phyloP scores from a whole-genome alignment of 2,888 invertebrate species.

The Celastrina argiolus region DNA sequence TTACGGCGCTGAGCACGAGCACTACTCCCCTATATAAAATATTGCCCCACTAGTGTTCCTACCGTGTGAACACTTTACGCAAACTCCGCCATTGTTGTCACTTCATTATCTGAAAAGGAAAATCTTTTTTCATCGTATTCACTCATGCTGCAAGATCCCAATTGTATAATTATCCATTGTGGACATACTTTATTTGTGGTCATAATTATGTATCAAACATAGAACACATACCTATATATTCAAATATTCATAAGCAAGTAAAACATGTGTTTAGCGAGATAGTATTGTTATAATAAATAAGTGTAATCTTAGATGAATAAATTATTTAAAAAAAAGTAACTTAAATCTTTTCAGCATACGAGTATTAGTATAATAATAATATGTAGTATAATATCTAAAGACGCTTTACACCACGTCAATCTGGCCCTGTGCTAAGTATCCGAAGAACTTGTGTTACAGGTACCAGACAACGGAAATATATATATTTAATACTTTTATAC shows the following conservation, averaged over 20 bases:
- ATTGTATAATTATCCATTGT: conserved; percentile 71
- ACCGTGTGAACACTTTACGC: conserved; percentile 69
- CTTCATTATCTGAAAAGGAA: conserved; percentile 77
- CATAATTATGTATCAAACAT: background rate
- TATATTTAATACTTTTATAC: too few relatives aligned
- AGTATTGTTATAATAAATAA: too few relatives aligned
- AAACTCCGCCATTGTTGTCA: conserved; percentile 72
- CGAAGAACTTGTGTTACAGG: too few relatives aligned
- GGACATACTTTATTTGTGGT: background rate
- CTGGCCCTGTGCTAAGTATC: too few relatives aligned
- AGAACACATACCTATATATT: background rate
- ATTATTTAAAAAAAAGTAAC: too few relatives aligned
- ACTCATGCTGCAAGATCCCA: conserved; percentile 63
- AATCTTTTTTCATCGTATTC: conserved; percentile 71
- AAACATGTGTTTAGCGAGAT: too few relatives aligned
- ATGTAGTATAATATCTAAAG: too few relatives aligned
- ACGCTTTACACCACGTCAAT: too few relatives aligned
- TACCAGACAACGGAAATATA: too few relatives aligned
- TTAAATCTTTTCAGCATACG: too few relatives aligned
- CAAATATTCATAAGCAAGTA: background rate
- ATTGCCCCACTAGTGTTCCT: conserved; percentile 65
- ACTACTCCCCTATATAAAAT: conserved; percentile 71
- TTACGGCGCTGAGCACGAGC: conserved; percentile 60
- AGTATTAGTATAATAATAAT: too few relatives aligned
- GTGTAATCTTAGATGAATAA: too few relatives aligned